Conservation (phyloP, 2,888 invertebrate species). For the Eristalis intricaria region DNA sequence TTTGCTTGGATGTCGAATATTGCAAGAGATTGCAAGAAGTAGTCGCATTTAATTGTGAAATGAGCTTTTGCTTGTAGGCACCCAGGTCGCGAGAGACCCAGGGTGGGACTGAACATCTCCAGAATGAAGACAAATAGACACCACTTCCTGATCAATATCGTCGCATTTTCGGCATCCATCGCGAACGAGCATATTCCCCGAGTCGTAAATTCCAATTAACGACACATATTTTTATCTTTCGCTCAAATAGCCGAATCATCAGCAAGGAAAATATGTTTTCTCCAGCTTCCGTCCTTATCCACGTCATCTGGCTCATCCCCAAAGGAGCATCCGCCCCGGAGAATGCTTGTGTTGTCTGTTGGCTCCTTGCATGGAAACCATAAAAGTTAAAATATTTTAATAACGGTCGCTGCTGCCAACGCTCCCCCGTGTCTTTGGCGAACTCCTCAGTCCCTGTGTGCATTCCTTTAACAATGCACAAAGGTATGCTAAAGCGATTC, state of each 20-base stretch:
- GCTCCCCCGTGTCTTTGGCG: neutral
- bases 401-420: slow-evolving; percentile 60
- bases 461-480: slow-evolving; percentile 80
- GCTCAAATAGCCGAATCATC: slow-evolving; percentile 34
- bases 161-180: slow-evolving; percentile 15
- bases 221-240: slow-evolving; percentile 60
- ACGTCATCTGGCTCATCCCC: slow-evolving; percentile 38
- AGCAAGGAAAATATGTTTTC: slow-evolving; percentile 30
- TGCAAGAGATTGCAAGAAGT: neutral
- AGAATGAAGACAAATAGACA: neutral
- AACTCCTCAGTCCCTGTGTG: slow-evolving; percentile 63
- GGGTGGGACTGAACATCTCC: too few species aligned
- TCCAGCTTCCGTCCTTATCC: neutral
- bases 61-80: neutral
- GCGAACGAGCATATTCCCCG: slow-evolving; percentile 38
- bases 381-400: slow-evolving; percentile 72
- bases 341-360: neutral
- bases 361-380: slow-evolving; percentile 55
- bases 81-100: too few species aligned
- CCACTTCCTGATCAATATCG: slow-evolving; percentile 34
- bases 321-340: slow-evolving; percentile 21
- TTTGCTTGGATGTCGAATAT: neutral
- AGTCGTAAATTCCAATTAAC: slow-evolving; percentile 69
- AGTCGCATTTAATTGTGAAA: neutral
- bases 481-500: slow-evolving; percentile 79